Conservation (phyloP, 1,140 invertebrate species). For the Drosophila obscura region DNA sequence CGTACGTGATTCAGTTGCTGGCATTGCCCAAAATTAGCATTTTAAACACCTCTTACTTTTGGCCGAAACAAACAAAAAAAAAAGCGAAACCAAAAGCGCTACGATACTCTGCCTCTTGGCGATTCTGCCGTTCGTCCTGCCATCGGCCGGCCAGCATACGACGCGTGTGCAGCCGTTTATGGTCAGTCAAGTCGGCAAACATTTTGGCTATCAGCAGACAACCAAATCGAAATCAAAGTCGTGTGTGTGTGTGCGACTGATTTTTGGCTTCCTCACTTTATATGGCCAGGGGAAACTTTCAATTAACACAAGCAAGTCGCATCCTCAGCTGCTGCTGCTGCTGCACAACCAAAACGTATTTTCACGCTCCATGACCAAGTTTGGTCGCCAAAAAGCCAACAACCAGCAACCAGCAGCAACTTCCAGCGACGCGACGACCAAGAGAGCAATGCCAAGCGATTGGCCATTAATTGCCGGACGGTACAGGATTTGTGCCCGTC, state of each 20-base stretch:
- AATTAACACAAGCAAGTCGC: conserved; percentile 72
- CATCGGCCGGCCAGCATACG: conserved; percentile 38
- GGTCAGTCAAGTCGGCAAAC: conserved; percentile 51
- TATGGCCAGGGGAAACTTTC: conserved; percentile 75
- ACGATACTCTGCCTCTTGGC: conserved; percentile 15
- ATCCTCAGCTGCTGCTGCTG: conserved; percentile 64
- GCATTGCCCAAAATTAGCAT: conserved; percentile 76
- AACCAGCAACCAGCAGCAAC: neutral
- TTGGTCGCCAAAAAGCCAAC: conserved; percentile 23
- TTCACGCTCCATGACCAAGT: conserved; percentile 75
- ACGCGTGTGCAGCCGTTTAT: conserved; percentile 75
- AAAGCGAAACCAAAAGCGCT: conserved; percentile 48
- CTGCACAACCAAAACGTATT: conserved; percentile 38
- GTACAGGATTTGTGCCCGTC: conserved; percentile 61
- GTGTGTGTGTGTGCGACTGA: conserved; percentile 21
- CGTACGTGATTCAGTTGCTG: conserved; percentile 50
- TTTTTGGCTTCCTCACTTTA: conserved; percentile 66
- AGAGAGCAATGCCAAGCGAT: conserved; percentile 29
- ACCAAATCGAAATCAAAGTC: conserved; percentile 67
- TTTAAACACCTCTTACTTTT: conserved; percentile 80
- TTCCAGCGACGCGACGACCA: conserved; percentile 4
- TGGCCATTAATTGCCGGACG: conserved; percentile 62
- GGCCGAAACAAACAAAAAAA: conserved; percentile 13
- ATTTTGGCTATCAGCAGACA: conserved; percentile 77
- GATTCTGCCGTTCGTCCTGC: conserved; percentile 34